These are phyloP conservation scores for Ips nitidus DNA, from an alignment of 1,140 invertebrate genomes.

Conservation along the genomic window DNA sequence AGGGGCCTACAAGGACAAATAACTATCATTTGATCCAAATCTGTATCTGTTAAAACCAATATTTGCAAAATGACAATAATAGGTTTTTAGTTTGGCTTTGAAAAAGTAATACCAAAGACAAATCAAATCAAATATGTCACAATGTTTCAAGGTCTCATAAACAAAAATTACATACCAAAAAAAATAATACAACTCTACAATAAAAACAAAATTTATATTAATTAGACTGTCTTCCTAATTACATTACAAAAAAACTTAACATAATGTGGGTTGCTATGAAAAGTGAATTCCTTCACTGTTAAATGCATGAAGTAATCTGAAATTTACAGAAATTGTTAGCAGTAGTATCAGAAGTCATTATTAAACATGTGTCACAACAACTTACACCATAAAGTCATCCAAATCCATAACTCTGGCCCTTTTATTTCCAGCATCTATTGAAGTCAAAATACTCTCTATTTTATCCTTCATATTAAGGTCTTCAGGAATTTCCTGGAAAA, in stretches of 20 bases:
- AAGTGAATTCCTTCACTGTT: constrained; percentile 92
- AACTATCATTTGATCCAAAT: no score
- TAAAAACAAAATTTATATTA: neutral
- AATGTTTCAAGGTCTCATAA: no score
- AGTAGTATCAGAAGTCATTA: neutral
- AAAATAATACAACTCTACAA: neutral
- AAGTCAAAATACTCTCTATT: constrained; percentile 73
- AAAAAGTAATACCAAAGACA: no score
- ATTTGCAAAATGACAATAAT: no score
- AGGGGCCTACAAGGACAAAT: no score
- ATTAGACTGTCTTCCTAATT: neutral
- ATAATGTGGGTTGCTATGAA: constrained; percentile 47
- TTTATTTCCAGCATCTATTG: constrained; percentile 69
- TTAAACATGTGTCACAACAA: neutral
- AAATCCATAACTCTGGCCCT: constrained; percentile 93
- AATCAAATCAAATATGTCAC: no score
- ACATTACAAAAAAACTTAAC: neutral
- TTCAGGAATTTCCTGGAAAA: constrained; percentile 70
- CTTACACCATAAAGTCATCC: constrained; percentile 90
- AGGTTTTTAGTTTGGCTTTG: no score
- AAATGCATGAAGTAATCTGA: constrained; percentile 79
- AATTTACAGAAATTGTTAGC: constrained; percentile 42
- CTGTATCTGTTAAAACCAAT: no score
- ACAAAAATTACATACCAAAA: no score
- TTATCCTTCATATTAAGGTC: constrained; percentile 87